Evolutionary conservation across 2,113 vertebrate species (phyloP).

Genomic region (Erythrocebus patas): DNA sequence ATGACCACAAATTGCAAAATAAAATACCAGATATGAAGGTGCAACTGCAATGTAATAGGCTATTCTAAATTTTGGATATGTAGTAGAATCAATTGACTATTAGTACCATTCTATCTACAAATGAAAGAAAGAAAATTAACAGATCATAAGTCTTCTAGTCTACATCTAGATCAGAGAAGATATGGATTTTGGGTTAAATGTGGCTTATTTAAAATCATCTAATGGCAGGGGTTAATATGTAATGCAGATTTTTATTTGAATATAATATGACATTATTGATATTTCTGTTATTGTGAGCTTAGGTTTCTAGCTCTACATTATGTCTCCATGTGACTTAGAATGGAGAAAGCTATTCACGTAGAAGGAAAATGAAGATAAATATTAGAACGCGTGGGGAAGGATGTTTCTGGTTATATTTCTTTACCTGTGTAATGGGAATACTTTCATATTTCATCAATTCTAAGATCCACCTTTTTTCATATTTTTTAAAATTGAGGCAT

Average conservation of each 20-base stretch:
- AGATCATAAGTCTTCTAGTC: neutral
- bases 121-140: slow-evolving; percentile 50
- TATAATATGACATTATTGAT: neutral
- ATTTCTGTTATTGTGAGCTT: neutral
- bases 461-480: neutral
- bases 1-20: neutral
- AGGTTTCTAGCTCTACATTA: neutral
- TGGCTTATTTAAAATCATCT: neutral
- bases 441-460: neutral
- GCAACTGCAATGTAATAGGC: neutral
- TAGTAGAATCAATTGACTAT: neutral
- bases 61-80: neutral
- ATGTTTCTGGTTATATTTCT: neutral
- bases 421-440: neutral
- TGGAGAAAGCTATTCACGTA: neutral
- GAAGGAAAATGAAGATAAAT: neutral
- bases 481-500: neutral
- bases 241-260: neutral
- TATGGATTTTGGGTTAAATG: neutral
- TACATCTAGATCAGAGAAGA: neutral
- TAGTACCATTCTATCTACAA: slow-evolving; percentile 39
- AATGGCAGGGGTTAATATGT: neutral
- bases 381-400: neutral
- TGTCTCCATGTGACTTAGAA: neutral
- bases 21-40: neutral